Conservation (phyloP, 2,113 vertebrate genomes). For the Lota lota region DNA sequence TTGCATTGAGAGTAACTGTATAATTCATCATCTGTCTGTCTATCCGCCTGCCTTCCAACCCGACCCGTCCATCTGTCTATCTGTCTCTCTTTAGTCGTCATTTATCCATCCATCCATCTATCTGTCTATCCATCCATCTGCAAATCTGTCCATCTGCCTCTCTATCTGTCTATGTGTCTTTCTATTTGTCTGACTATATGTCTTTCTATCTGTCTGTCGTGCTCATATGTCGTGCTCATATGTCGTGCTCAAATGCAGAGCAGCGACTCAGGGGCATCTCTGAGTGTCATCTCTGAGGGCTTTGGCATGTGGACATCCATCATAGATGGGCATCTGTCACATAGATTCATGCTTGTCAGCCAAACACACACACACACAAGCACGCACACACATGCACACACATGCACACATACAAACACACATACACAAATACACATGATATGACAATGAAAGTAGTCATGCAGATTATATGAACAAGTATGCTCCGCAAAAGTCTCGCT, state of each 20-base stretch:
- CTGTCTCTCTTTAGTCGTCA: neutral
- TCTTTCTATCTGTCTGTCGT: neutral
- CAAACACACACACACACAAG: neutral
- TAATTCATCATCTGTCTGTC: neutral
- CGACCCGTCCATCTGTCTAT: neutral
- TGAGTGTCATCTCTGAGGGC: slow-evolving; percentile 1
- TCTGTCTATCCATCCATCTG: neutral
- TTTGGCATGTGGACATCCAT: slow-evolving; percentile 7
- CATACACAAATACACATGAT: neutral
- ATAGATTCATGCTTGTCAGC: slow-evolving; percentile 17
- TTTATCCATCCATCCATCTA: neutral
- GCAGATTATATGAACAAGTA: neutral
- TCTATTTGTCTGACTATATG: slow-evolving; percentile 7
- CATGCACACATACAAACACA: slow-evolving; percentile 3
- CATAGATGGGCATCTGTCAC: slow-evolving; percentile 36
- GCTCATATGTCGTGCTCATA: neutral
- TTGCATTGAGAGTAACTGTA: neutral
- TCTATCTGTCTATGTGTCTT: neutral
- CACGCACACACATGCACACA: neutral
- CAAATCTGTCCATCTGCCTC: neutral
- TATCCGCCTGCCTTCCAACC: neutral
- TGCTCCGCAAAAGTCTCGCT: neutral
- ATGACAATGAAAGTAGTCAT: no score
- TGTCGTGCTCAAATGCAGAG: neutral
- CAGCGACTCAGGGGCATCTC: slow-evolving; percentile 15